Evolutionary conservation across 2,888 invertebrate species (phyloP).

Genomic region (Cataglyphis cursor): DNA sequence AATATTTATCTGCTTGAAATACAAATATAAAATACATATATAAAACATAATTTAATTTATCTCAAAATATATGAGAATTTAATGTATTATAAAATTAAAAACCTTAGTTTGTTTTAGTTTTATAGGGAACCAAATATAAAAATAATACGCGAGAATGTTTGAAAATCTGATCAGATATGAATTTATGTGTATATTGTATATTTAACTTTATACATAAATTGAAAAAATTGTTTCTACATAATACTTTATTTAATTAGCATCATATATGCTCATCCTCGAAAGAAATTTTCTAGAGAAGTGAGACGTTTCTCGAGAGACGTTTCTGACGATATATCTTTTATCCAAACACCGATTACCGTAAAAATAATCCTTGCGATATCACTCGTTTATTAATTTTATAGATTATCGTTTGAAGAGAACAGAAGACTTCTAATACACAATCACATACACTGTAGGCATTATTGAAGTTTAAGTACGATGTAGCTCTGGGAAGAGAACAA

Average conservation of each 20-base stretch:
- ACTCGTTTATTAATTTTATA: conserved; percentile 21
- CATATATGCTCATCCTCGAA: conserved; percentile 17
- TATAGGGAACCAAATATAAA: not conserved
- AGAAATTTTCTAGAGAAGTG: not conserved
- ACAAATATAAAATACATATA: not conserved
- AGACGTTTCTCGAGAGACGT: not conserved
- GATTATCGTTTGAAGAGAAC: conserved; percentile 8
- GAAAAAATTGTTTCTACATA: conserved; percentile 11
- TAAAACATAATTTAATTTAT: not conserved
- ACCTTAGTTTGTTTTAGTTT: not conserved
- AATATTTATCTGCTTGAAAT: conserved; percentile 12
- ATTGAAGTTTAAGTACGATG: conserved; percentile 62
- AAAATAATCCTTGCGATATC: conserved; percentile 49
- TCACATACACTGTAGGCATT: conserved; percentile 43
- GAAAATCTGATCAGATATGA: not conserved
- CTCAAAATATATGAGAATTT: not conserved
- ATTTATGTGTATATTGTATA: not conserved
- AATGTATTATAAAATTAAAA: not conserved
- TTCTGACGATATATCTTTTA: not conserved
- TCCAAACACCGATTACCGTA: not conserved
- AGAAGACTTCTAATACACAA: conserved; percentile 20
- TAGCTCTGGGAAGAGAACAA: not conserved
- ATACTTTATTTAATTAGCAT: conserved; percentile 8
- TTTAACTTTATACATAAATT: conserved; percentile 17
- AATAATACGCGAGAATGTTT: not conserved